Base-by-base conservation (phyloP, 1,140 invertebrate species). In the Paracyclopina nana region DNA sequence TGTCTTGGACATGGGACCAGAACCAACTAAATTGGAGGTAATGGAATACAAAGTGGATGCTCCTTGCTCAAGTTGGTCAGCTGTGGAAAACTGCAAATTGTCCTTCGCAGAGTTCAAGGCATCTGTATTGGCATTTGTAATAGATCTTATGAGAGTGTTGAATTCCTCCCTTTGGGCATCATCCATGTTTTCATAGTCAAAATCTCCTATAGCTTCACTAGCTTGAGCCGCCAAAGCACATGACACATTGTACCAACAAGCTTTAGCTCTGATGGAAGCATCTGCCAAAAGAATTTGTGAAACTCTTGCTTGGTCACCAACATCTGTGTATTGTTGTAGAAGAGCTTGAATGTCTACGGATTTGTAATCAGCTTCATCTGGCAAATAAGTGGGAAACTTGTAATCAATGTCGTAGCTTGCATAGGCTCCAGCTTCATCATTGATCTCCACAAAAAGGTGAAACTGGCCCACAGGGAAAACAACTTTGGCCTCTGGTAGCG, bases 391-490 rank as follows among this genome's bases (percentile, higher is more conserved):
- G 27, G 27, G 20, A 5, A 48, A 30, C n/a, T n/a, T 3, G 9
- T 22, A 9, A 29, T 48, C 46, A 8, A 48, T 48, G n/a, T 28
- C 46, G 5, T 12, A 25, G 2, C n/a, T 6, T 11, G 46, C 27
- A 20, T 28, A 48, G 2, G 46, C 46, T 6, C 28, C 24, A 48
- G 46, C 46, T 48, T 25, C 20, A 11, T 48, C 46, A 6, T 29
- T n/a, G 6, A 48, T 48, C 46, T 48, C 46, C 16, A 27, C 46
- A 26, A 27, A 28, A 6, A 48, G 46, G 29, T 48, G 27, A 27
- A 48, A 48, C 27, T 48, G 16, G 2, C 46, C 46, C 16, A 28
- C 22, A 2, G 22, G 22, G 16, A 48, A 29, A 11, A 48, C 46
- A 29, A 28, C 46, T 3, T 27, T 30, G n/a, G 46, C 14, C n/a